A percentile compares a stretch with the other conserved stretches of the same genome.
Evolutionary conservation across 1,140 invertebrate species (phyloP).

Genomic region (Yoshiicerus persimilis): DNA sequence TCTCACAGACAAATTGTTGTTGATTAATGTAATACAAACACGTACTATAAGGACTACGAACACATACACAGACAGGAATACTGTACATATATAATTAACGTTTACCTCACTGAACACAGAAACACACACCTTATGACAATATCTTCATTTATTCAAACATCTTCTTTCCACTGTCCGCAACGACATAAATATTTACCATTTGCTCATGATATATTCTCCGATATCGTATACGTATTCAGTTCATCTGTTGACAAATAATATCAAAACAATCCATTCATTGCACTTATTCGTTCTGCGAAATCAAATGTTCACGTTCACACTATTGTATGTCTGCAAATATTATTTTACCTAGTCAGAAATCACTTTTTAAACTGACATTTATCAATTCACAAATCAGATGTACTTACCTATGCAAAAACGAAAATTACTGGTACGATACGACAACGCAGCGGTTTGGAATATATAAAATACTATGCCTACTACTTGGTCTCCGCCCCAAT

Average conservation of each 20-base stretch:
- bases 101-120: background rate
- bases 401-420: background rate
- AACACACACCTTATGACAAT: background rate
- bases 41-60: background rate
- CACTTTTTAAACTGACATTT: background rate
- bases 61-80: background rate
- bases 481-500: no score
- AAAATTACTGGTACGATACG: background rate
- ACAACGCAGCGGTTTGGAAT: background rate
- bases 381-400: background rate
- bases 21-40: background rate
- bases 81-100: background rate
- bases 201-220: background rate
- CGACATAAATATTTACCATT: background rate
- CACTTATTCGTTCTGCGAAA: background rate
- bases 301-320: background rate
- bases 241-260: background rate
- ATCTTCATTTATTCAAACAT: background rate
- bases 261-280: background rate
- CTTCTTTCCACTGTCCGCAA: background rate
- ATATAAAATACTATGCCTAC: background rate
- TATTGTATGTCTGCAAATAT: background rate
- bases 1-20: background rate
- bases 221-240: background rate
- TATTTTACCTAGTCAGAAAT: background rate